phyloP scores from a whole-genome alignment of 2,113 vertebrate species.

The Phasianus colchicus region DNA sequence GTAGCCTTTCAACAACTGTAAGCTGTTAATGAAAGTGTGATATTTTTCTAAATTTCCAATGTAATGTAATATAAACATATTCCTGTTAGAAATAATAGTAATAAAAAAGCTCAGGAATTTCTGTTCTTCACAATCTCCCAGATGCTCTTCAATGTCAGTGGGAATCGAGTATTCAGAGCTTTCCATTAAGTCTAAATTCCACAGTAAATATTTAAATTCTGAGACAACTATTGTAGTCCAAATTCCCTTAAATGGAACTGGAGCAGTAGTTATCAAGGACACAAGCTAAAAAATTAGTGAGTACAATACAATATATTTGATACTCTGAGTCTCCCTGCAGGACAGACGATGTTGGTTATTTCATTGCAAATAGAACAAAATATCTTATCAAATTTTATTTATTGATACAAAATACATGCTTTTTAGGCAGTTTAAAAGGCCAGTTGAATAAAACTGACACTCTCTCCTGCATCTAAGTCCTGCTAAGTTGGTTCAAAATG shows the following conservation, averaged over 20 bases:
- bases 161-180: neutral
- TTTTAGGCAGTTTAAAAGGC: neutral
- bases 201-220: constrained; percentile 13
- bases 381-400: neutral
- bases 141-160: neutral
- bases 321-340: neutral
- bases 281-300: neutral
- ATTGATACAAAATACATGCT: neutral
- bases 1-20: neutral
- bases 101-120: neutral
- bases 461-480: neutral
- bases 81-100: neutral
- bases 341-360: neutral
- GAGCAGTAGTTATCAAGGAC: neutral
- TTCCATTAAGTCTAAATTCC: neutral
- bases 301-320: neutral
- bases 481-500: neutral
- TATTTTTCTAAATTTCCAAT: neutral
- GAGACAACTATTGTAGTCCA: neutral
- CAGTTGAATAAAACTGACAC: neutral
- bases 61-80: neutral
- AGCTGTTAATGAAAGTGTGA: neutral
- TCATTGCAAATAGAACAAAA: neutral
- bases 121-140: neutral
- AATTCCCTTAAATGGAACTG: neutral